Percentiles rank a stretch among this genome's conserved stretches.
Conservation (phyloP, 2,888 invertebrate genomes). For the Trachelus iudaicus region DNA sequence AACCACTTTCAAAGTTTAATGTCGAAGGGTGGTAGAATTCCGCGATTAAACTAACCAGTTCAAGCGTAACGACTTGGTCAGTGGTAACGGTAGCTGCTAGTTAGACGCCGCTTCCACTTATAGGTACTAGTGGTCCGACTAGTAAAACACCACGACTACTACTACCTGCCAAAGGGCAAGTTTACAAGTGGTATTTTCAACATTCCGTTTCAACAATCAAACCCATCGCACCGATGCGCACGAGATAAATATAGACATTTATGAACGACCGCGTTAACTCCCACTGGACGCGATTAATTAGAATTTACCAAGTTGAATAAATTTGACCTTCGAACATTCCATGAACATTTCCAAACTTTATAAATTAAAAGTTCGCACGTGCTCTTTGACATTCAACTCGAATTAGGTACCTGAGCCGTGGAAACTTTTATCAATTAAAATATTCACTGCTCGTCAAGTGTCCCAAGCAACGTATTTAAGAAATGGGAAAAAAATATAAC, state of each 20-base stretch:
- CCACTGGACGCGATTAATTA: background rate
- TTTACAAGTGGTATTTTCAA: background rate
- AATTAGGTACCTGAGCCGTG: too few species aligned
- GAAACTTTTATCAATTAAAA: too few species aligned
- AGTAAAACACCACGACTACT: background rate
- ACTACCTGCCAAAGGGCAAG: background rate
- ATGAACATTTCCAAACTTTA: background rate
- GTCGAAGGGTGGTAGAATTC: slow-evolving; percentile 13
- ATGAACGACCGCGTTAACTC: background rate
- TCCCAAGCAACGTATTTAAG: too few species aligned
- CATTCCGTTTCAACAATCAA: background rate
- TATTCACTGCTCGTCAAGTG: background rate
- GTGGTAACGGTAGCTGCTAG: background rate
- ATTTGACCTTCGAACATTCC: background rate
- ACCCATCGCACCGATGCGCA: background rate
- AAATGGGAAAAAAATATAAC: too few species aligned
- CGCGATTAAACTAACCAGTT: slow-evolving; percentile 20
- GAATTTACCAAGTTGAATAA: background rate
- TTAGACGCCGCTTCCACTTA: background rate
- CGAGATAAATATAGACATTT: too few species aligned
- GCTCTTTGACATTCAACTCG: too few species aligned
- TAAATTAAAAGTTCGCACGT: too few species aligned
- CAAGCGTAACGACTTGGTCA: background rate
- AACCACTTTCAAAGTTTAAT: slow-evolving; percentile 28
- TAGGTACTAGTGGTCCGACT: background rate